Evolutionary conservation across 2,888 invertebrate genomes (phyloP), one percentile per base, ranked within the genome.

Genomic region (Brachynemurus nebulosus): DNA sequence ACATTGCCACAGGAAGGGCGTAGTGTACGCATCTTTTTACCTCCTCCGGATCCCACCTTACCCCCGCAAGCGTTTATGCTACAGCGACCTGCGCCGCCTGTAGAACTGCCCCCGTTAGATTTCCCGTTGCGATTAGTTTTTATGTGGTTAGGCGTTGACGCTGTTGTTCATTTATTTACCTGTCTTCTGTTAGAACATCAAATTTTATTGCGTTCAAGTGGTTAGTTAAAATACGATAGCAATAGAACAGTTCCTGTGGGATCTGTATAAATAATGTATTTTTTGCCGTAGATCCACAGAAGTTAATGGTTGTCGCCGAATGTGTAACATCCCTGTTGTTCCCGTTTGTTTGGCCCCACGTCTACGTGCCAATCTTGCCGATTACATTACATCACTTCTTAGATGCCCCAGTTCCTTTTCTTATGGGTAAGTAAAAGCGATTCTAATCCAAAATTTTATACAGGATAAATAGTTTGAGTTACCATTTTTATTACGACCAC

Each of bases 401-500:
- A 38, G 98, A 99, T 67, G 98, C 98, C 4, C 98, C 98, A 0
- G 96, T 98, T 43, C 98, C 98, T 25, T 99, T 93, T 66, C 84
- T 99, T 48, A 98, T 98, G 97, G 98, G 97, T 59, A 65, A 55
- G 59, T 49, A 39, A 9, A 21, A 17, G 20, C n/a, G n/a, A n/a
- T n/a, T n/a, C n/a, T n/a, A n/a, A n/a, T n/a, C n/a, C n/a, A n/a
- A n/a, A n/a, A 11, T 46, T 23, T 39, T n/a, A n/a, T n/a, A n/a
- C n/a, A n/a, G n/a, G n/a, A n/a, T n/a, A n/a, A n/a, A n/a, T n/a
- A n/a, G n/a, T n/a, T n/a, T n/a, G n/a, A n/a, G n/a, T n/a, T n/a
- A n/a, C n/a, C n/a, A n/a, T n/a, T n/a, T n/a, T n/a, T n/a, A n/a
- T n/a, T n/a, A n/a, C n/a, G n/a, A n/a, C n/a, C n/a, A n/a, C n/a